A percentile compares a stretch with the other conserved stretches of the same genome.
Conservation (phyloP, 2,113 vertebrate genomes). For the Passer domesticus region DNA sequence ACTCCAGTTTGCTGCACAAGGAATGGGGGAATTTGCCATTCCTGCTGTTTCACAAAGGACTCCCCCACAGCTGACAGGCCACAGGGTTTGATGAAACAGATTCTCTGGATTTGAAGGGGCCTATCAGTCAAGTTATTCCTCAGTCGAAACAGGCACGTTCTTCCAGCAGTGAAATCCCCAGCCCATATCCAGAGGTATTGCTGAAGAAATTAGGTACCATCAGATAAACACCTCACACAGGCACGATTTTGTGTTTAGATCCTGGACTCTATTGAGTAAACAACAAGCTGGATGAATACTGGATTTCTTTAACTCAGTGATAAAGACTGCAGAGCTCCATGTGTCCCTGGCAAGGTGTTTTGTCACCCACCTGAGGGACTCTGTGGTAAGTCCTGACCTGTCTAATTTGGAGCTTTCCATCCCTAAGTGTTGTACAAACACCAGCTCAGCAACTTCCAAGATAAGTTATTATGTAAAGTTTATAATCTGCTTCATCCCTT, state of each 20-base stretch:
- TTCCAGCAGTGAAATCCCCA: background rate
- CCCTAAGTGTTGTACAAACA: background rate
- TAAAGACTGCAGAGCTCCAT: background rate
- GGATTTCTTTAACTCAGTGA: background rate
- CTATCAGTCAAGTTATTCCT: background rate
- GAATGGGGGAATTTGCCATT: background rate
- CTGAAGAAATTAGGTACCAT: background rate
- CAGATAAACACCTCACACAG: background rate
- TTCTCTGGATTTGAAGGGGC: background rate
- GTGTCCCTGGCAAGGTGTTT: background rate
- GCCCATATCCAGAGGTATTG: rapidly evolving
- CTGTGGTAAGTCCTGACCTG: background rate
- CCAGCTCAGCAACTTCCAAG: background rate
- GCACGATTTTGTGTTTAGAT: background rate
- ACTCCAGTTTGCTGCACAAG: background rate
- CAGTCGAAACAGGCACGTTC: background rate
- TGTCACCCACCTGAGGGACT: background rate
- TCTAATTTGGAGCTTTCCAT: background rate
- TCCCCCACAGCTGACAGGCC: background rate
- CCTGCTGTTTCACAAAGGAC: background rate
- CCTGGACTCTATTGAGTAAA: background rate
- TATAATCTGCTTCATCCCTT: background rate
- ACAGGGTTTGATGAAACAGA: background rate
- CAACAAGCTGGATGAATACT: background rate
- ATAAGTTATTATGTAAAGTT: background rate